A percentile compares a stretch with the other conserved stretches of the same genome.
Evolutionary conservation across 2,888 invertebrate genomes (phyloP).

Genomic region (Ptychoptera contaminata): DNA sequence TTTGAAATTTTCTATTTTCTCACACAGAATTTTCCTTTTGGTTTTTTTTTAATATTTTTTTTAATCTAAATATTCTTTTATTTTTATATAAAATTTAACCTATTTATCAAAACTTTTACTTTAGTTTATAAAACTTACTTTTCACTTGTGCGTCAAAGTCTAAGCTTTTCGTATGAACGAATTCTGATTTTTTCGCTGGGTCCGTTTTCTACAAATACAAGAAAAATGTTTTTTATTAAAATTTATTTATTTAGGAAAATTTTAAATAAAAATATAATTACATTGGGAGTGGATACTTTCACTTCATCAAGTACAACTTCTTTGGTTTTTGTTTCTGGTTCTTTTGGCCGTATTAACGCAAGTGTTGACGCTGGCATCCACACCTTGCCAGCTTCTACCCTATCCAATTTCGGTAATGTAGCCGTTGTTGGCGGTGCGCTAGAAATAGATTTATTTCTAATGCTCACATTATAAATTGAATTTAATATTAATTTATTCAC

Average conservation of each 20-base stretch:
- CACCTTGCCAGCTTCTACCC: constrained; percentile 17
- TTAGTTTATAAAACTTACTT: constrained; percentile 14
- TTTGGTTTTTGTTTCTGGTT: constrained; percentile 18
- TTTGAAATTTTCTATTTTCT: too few relatives aligned
- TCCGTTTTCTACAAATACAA: constrained; percentile 14
- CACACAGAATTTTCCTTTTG: too few relatives aligned
- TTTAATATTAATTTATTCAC: constrained; percentile 9
- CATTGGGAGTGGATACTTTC: constrained; percentile 18
- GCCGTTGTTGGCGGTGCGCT: constrained; percentile 2
- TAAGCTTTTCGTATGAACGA: constrained; percentile 20
- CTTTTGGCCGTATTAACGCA: constrained; percentile 17
- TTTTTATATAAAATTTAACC: too few relatives aligned
- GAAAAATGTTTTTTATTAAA: neutral
- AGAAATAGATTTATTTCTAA: neutral
- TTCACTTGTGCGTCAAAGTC: constrained; percentile 19
- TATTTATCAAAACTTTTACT: too few relatives aligned
- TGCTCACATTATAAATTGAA: neutral
- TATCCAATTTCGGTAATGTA: constrained; percentile 14
- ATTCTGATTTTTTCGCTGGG: constrained; percentile 18
- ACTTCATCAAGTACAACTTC: constrained; percentile 19
- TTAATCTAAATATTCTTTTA: too few relatives aligned
- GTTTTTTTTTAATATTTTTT: too few relatives aligned
- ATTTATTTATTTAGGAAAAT: neutral
- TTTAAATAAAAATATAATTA: too few relatives aligned
- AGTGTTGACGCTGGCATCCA: constrained; percentile 19